These are phyloP conservation scores for Callocephalon fimbriatum DNA, from an alignment of 2,113 vertebrate genomes.

Conservation along the genomic window DNA sequence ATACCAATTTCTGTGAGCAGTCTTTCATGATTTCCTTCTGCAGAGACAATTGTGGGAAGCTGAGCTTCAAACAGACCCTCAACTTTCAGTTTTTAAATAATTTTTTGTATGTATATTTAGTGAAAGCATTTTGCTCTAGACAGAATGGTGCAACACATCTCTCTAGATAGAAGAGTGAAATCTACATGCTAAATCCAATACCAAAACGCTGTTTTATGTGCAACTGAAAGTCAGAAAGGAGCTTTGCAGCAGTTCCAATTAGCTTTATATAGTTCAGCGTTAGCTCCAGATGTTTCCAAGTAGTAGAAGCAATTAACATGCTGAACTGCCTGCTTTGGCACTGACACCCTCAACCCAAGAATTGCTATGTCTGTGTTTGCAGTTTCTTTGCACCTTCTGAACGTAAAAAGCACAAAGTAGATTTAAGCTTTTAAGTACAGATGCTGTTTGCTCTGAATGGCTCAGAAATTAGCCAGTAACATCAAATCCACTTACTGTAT, in stretches of 20 bases:
- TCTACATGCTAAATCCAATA: not conserved
- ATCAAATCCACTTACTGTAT: not conserved
- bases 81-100: not conserved
- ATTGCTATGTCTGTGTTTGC: not conserved
- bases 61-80: not conserved
- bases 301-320: not conserved
- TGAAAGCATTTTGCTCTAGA: not conserved
- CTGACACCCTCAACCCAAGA: not conserved
- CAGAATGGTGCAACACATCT: rapidly evolving
- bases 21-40: not conserved
- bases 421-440: not conserved
- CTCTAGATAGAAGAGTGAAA: not conserved
- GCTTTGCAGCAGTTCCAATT: not conserved
- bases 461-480: not conserved
- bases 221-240: not conserved
- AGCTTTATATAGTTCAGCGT: not conserved
- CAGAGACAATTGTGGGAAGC: not conserved
- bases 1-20: rapidly evolving
- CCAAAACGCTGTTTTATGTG: not conserved
- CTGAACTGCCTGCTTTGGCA: not conserved
- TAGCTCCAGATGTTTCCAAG: not conserved
- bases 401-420: not conserved
- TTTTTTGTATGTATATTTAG: not conserved
- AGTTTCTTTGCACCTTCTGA: not conserved
- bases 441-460: not conserved